phyloP scores from a whole-genome alignment of 2,797 vertebrate species.

The Parambassis ranga region DNA sequence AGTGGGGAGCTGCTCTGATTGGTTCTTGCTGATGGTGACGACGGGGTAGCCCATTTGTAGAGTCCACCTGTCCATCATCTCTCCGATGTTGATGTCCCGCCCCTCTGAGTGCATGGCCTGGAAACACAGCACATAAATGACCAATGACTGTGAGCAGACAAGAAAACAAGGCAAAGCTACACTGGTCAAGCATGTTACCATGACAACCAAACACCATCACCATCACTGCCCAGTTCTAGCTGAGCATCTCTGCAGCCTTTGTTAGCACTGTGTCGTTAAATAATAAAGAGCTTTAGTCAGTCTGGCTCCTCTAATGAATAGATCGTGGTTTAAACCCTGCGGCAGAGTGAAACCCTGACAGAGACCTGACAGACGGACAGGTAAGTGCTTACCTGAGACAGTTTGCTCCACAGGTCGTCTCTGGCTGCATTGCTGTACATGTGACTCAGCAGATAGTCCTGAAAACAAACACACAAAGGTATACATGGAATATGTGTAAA shows the following conservation, averaged over 20 bases:
- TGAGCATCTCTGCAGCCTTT: slow-evolving; percentile 16
- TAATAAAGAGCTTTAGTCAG: slow-evolving; percentile 22
- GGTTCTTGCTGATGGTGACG: slow-evolving; percentile 91
- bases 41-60: slow-evolving; percentile 98
- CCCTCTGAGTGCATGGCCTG: slow-evolving; percentile 93
- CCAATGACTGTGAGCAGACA: slow-evolving; percentile 17
- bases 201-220: slow-evolving; percentile 24
- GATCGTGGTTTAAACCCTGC: not conserved
- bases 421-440: slow-evolving; percentile 96
- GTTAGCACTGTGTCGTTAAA: slow-evolving; percentile 13
- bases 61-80: slow-evolving; percentile 98
- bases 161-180: not conserved
- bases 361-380: not conserved
- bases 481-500: too few relatives aligned
- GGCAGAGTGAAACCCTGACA: not conserved
- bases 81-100: slow-evolving; percentile 90
- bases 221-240: not conserved
- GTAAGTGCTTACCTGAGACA: slow-evolving; percentile 89
- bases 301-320: not conserved
- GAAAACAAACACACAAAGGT: slow-evolving; percentile 30
- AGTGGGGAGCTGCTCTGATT: slow-evolving; percentile 79
- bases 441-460: slow-evolving; percentile 97
- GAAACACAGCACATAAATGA: not conserved
- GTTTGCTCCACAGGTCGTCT: slow-evolving; percentile 94
- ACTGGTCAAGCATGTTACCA: slow-evolving; percentile 22